A percentile compares a stretch with the other conserved stretches of the same genome.
Evolutionary conservation across 2,113 vertebrate species (phyloP).

Genomic region (Gymnocephalus cernua): DNA sequence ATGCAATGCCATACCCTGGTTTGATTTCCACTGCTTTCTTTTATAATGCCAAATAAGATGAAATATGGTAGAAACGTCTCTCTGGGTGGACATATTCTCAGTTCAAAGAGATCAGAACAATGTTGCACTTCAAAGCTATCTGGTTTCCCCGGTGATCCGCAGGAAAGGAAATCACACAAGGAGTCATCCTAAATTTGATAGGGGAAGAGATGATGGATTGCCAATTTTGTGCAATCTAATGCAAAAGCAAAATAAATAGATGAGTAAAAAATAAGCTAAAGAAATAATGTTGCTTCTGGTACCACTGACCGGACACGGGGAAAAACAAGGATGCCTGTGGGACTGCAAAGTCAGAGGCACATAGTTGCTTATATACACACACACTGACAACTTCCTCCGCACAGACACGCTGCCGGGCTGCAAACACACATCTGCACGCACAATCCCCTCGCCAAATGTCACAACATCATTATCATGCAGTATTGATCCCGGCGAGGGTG

Average conservation of each 20-base stretch:
- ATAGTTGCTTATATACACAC: too few relatives aligned
- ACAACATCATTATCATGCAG: conserved; percentile 71
- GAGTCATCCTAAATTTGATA: conserved; percentile 1
- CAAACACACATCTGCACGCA: conserved; percentile 17
- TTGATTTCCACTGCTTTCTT: conserved; percentile 40
- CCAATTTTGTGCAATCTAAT: not conserved
- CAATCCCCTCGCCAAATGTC: conserved; percentile 57
- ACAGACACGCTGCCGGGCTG: conserved; percentile 2
- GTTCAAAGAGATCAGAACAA: conserved; percentile 15
- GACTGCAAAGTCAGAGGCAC: not conserved
- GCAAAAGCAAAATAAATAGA: not conserved
- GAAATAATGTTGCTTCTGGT: not conserved
- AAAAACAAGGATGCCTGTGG: not conserved
- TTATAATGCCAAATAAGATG: conserved; percentile 30
- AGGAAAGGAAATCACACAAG: conserved; percentile 2
- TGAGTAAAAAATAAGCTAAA: not conserved
- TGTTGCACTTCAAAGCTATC: conserved; percentile 18
- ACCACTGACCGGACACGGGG: not conserved
- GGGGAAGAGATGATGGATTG: not conserved
- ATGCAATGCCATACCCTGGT: conserved; percentile 7
- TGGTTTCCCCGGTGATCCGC: conserved; percentile 25
- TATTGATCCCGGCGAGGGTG: conserved; percentile 67
- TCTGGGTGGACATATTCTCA: not conserved
- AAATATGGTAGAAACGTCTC: not conserved
- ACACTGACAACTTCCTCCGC: conserved; percentile 2